Evolutionary conservation across 1,140 invertebrate genomes (phyloP), one percentile per base, ranked within the genome.

Genomic region (Pollicipes pollicipes): DNA sequence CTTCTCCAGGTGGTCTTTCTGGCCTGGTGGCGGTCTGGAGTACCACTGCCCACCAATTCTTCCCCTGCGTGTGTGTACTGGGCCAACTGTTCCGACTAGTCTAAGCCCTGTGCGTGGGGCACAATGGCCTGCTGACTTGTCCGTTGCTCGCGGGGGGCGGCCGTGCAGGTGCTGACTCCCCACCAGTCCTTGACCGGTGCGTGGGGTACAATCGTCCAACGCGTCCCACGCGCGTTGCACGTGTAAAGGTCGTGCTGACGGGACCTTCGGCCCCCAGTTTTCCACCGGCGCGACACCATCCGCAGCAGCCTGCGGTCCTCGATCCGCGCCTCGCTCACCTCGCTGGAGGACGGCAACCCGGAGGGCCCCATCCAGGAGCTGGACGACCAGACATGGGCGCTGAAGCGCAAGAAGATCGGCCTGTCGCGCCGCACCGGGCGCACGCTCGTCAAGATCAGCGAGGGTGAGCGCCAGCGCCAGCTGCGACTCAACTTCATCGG

Each of bases 401-500:
- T 58, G 13, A 58, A 58, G 24, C 45, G 45, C 45, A 74, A 74
- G 32, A 74, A 74, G 68, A 74, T 74, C n/a, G 74, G 74, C 1
- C 70, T 74, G 31, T 70, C 37, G 64, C 58, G 74, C 10, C 29
- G 70, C 30, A 74, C 74, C 30, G 72, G 67, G 16, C 69, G 74
- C 13, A 27, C 37, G 29, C 58, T 64, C 13, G 45, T 68, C 30
- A 74, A 69, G 24, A 68, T 70, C 32, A 70, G 45, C 1, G 31
- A 70, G 37, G 68, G 71, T 27, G 31, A 69, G 66, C 31, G 71
- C 16, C 28, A 69, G 0, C 35, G 37, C 32, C 71, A 74, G 32
- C 45, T 72, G 0, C 70, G 63, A 0, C 63, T 74, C 3, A 45
- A 63, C n/a, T 74, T 73, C 68, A 30, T 74, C 35, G 37, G 32